phyloP scores from a whole-genome alignment of 23 tunicate genomes.

The Halocynthia roretzi region DNA sequence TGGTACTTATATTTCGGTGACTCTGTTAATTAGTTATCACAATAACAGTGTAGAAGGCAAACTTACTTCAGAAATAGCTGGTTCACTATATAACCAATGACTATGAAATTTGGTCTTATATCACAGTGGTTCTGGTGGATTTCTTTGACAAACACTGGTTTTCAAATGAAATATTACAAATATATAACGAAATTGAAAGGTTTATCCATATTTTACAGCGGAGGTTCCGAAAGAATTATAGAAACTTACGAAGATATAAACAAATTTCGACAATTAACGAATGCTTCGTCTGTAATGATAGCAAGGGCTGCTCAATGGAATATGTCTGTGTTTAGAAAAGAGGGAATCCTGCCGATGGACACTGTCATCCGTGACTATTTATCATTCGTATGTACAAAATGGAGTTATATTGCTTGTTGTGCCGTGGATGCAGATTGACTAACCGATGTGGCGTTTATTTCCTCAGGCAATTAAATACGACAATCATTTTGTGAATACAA shows the following conservation, averaged over 20 bases:
- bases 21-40: too few species aligned
- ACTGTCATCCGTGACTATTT: constrained; percentile 72
- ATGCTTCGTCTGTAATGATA: constrained; percentile 79
- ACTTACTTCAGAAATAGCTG: too few species aligned
- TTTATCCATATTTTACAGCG: constrained; percentile 18
- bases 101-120: too few species aligned
- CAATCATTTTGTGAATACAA: constrained; percentile 84
- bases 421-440: neutral
- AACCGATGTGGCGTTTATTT: neutral
- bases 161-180: too few species aligned
- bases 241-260: constrained; percentile 66
- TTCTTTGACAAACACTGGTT: too few species aligned
- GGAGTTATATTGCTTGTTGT: neutral
- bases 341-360: constrained; percentile 70
- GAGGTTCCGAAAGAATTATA: constrained; percentile 73
- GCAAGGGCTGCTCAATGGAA: constrained; percentile 87
- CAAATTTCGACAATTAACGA: constrained; percentile 52
- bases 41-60: too few species aligned
- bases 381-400: constrained; percentile 36
- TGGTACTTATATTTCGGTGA: neutral
- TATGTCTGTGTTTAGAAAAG: constrained; percentile 80
- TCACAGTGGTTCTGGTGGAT: too few species aligned
- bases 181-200: too few species aligned
- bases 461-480: constrained; percentile 66
- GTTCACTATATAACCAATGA: too few species aligned